A percentile compares a stretch with the other conserved stretches of the same genome.
These are phyloP conservation scores for Toxotes jaculatrix DNA, from an alignment of 2,113 vertebrate genomes.

Conservation along the genomic window DNA sequence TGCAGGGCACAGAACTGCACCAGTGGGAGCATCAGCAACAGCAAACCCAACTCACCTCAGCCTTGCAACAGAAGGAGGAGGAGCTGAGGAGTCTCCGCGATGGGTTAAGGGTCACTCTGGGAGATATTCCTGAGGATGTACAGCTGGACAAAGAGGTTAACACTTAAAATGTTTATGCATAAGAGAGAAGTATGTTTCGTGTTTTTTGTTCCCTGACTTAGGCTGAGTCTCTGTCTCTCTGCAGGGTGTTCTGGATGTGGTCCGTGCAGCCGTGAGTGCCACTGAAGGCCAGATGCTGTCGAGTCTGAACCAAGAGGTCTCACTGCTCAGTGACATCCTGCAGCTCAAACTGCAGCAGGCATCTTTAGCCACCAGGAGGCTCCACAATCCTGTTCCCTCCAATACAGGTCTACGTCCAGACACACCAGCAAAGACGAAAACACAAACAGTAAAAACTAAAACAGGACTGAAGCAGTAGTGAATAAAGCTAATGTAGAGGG, in stretches of 20 bases:
- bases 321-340: conserved; percentile 56
- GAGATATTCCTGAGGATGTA: conserved; percentile 18
- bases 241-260: conserved; percentile 37
- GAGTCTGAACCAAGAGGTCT: conserved; percentile 52
- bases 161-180: background rate
- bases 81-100: conserved; percentile 42
- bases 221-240: background rate
- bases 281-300: conserved; percentile 43
- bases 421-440: background rate
- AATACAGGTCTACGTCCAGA: background rate
- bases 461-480: background rate
- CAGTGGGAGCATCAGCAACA: conserved; percentile 43
- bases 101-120: conserved; percentile 24
- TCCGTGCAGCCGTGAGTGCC: conserved; percentile 45
- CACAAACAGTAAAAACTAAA: background rate
- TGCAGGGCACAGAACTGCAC: conserved; percentile 43
- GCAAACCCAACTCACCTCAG: background rate
- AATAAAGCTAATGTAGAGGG: background rate
- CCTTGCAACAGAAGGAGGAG: conserved; percentile 45
- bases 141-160: conserved; percentile 29
- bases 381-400: background rate
- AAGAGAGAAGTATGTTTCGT: background rate
- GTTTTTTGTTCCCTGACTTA: background rate
- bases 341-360: conserved; percentile 58
- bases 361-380: conserved; percentile 29